These are phyloP conservation scores for Oceanites oceanicus DNA, from an alignment of 2,113 vertebrate species.

Conservation along the genomic window DNA sequence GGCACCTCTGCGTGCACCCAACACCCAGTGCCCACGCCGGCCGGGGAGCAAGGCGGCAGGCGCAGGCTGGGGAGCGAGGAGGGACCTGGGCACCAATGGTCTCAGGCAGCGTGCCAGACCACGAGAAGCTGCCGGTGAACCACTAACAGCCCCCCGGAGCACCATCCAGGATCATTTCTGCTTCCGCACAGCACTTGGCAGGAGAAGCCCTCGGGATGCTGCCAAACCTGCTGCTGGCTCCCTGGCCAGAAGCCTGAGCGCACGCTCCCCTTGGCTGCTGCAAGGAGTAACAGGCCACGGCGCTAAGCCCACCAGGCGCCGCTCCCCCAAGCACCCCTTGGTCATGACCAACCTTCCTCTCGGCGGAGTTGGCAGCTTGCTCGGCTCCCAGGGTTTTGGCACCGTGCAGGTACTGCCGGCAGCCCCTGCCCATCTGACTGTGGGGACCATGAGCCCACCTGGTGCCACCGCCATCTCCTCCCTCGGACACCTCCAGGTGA, in stretches of 20 bases:
- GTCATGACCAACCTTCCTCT: background rate
- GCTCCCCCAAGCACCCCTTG: rapidly evolving
- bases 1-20: background rate
- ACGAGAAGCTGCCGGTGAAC: background rate
- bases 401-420: no score
- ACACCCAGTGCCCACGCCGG: background rate
- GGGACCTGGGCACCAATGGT: background rate
- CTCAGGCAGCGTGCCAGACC: background rate
- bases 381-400: background rate
- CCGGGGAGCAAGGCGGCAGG: background rate
- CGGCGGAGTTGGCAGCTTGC: rapidly evolving
- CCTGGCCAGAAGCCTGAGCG: background rate
- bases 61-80: background rate
- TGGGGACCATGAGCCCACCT: background rate
- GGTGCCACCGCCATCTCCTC: background rate
- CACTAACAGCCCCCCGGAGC: background rate
- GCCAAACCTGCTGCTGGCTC: background rate
- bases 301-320: rapidly evolving
- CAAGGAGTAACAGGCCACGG: rapidly evolving
- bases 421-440: background rate
- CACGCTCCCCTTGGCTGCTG: background rate
- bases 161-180: background rate
- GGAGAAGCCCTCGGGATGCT: background rate
- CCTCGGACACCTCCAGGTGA: background rate
- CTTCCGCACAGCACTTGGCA: background rate